Evolutionary conservation across 2,113 vertebrate genomes (phyloP).

Genomic region (Salvelinus fontinalis): DNA sequence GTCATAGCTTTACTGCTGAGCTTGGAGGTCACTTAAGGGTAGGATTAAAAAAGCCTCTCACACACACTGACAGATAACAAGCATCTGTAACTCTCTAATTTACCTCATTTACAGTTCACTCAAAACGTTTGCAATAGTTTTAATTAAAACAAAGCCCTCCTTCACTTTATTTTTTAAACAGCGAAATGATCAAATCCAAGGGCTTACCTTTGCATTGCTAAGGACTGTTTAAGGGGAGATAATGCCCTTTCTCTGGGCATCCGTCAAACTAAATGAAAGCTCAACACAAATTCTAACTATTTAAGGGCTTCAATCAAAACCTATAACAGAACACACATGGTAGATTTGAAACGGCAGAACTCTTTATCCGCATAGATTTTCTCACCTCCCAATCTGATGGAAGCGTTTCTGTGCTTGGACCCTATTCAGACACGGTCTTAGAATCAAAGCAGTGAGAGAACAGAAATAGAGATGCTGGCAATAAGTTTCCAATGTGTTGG

Average conservation of each 20-base stretch:
- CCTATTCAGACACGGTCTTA: slow-evolving; percentile 7
- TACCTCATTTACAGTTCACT: slow-evolving; percentile 62
- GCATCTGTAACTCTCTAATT: slow-evolving; percentile 56
- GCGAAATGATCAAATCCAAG: slow-evolving; percentile 55
- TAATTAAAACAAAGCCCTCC: slow-evolving; percentile 52
- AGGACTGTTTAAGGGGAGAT: slow-evolving; percentile 42
- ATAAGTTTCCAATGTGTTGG: not conserved
- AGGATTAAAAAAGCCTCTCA: slow-evolving; percentile 20
- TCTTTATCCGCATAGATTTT: slow-evolving; percentile 22
- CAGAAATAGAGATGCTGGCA: not conserved
- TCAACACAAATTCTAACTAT: not conserved
- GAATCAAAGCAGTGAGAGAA: not conserved
- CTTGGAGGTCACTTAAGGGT: slow-evolving; percentile 32
- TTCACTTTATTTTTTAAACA: slow-evolving; percentile 7
- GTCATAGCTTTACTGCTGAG: slow-evolving; percentile 31
- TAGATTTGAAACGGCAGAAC: not conserved
- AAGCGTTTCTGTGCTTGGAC: not conserved
- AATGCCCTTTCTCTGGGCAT: slow-evolving; percentile 37
- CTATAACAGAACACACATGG: not conserved
- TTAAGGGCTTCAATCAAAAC: not conserved
- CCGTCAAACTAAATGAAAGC: not conserved
- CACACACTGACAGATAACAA: slow-evolving; percentile 34
- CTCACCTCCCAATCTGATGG: slow-evolving; percentile 25
- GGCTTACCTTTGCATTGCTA: slow-evolving; percentile 69
- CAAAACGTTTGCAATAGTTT: slow-evolving; percentile 41